Evolutionary conservation across 2,113 vertebrate genomes (phyloP), one percentile per base, ranked within the genome.

Genomic region (Ammodramus savannarum): DNA sequence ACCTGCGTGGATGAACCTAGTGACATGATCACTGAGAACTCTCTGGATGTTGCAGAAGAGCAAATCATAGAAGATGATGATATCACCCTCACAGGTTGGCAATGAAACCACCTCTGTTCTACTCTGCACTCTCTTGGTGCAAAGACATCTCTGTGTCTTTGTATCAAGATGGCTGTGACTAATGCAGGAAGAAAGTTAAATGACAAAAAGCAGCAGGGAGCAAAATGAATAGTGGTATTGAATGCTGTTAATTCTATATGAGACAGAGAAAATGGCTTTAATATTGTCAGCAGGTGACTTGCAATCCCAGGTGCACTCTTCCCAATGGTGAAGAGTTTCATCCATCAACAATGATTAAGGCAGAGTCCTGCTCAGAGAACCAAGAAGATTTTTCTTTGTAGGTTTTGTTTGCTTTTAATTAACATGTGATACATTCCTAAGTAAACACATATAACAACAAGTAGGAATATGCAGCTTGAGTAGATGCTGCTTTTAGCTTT

Each of bases 41-140:
- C 98, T 19, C 88, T 98, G 96, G 98, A 98, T 7, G 98, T 98
- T 0, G 98, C 97, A 44, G 98, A 98, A 68, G 98, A 98, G 75
- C 98, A 98, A 79, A 98, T 98, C 81, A 98, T 98, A 90, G 98
- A 98, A 65, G 98, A 98, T 10, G 98, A 98, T 11, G 98, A 98
- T 92, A 98, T 98, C 93, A 98, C 98, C 32, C 98, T 98, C 54
- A 98, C 98, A 98, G 98, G 98, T 98, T 68, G 20, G 94, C 90
- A 65, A 21, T 71, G 51, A 68, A 85, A 80, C 18, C 10, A 13
- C 69, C 72, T 74, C 59, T 66, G 12, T 87, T 49, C 6, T 7
- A 1, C 14, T 57, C 43, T 34, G 55, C 32, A 34, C 21, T 34
- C 32, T 57, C 32, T n/a, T 22, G 32, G 20, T 57, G 54, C 54